Evolutionary conservation across 2,797 vertebrate species (phyloP), one percentile per base, ranked within the genome.

Genomic region (Semaprochilodus insignis): DNA sequence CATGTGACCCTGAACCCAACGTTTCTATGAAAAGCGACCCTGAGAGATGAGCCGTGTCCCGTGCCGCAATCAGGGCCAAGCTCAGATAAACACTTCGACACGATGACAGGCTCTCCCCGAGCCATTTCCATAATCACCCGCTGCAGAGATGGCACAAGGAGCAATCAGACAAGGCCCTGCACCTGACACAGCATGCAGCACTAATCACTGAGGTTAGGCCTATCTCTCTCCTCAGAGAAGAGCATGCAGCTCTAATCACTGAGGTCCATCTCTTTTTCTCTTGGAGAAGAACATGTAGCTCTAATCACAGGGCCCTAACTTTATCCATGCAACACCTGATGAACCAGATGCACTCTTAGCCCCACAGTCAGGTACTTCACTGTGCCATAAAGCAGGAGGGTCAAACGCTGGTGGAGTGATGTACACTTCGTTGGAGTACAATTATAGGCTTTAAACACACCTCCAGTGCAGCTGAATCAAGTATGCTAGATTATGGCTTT

Each of bases 41-140:
- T 57, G 78, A 74, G 69, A 82, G 71, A 79, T 77, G 69, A 75
- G 73, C 51, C 48, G 0, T 21, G 59, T 66, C 48, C 77, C n/a
- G 8, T 77, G 55, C 51, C 17, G 69, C 83, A 87, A 82, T 87
- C 83, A 85, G 77, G 36, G 65, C 36, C 25, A 57, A 31, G 70
- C 77, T 85, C 69, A 70, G 74, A 85, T 87, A 91, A 90, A 92
- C 90, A 91, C 85, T 87, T 57, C 21, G 36, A 44, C 48, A 59
- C 81, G 78, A 76, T 44, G 70, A 78, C 85, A 36, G 25, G 87
- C 92, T 90, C 83, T 89, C 19, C 11, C 91, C 44, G 87, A 83
- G 87, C 78, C 82, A 78, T 90, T 87, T 87, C 80, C 88, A 91
- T 91, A 94, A 94, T 95, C 93, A 92, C 88, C 90, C 87, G 89